Evolutionary conservation across 37 sponge, comb jelly and placozoan species (phyloP).

Genomic region (Eunapius fragilis): DNA sequence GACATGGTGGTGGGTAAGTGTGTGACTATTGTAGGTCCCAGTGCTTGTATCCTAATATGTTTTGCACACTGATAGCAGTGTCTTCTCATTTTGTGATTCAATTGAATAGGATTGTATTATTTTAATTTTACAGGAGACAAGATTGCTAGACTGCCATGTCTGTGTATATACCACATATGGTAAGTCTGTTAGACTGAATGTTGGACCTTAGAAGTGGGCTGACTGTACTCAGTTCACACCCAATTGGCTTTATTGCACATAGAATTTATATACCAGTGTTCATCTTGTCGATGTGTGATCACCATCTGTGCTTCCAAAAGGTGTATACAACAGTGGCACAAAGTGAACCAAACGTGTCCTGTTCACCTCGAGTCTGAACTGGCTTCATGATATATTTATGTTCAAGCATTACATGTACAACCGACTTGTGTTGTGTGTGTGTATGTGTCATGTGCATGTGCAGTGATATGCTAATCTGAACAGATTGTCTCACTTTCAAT

Average conservation of each 20-base stretch:
- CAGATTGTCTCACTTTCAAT: neutral
- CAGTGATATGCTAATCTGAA: neutral
- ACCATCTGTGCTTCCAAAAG: conserved; percentile 13
- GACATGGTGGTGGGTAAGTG: conserved; percentile 77
- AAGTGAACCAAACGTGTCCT: conserved; percentile 68
- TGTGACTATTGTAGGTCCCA: neutral
- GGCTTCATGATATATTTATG: neutral
- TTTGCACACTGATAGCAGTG: too few relatives aligned
- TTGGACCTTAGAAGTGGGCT: too few relatives aligned
- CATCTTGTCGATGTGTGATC: neutral
- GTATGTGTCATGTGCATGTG: neutral
- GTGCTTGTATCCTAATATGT: too few relatives aligned
- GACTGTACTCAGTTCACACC: too few relatives aligned
- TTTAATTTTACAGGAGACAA: conserved; percentile 54
- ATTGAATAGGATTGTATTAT: neutral
- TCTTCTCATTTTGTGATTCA: too few relatives aligned
- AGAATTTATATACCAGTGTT: neutral
- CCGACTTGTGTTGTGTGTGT: neutral
- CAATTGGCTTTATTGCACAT: neutral
- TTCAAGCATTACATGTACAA: too few relatives aligned
- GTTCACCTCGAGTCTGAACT: conserved; percentile 66
- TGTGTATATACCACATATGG: conserved; percentile 90
- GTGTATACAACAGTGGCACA: conserved; percentile 75
- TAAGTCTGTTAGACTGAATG: conserved; percentile 44
- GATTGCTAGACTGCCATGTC: conserved; percentile 93